These are phyloP conservation scores for Seriola quinqueradiata DNA, from an alignment of 2,113 vertebrate genomes.

Conservation along the genomic window DNA sequence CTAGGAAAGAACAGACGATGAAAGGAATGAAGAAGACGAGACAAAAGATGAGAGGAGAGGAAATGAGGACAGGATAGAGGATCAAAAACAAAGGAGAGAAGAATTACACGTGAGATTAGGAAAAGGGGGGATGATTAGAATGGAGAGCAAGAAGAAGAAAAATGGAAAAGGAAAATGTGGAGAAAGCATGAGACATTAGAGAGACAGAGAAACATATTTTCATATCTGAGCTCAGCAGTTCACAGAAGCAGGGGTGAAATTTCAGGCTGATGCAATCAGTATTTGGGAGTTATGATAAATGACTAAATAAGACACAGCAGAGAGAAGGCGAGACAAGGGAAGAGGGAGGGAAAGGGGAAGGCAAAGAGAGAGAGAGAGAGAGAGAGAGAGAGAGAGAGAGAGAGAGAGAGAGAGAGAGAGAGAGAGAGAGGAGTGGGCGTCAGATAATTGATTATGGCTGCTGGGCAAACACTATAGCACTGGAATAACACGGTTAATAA, in stretches of 20 bases:
- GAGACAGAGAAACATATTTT: constrained; percentile 16
- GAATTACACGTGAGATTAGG: not conserved
- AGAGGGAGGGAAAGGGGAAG: not conserved
- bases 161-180: not conserved
- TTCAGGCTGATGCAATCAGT: constrained; percentile 48
- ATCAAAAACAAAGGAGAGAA: not conserved
- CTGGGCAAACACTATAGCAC: constrained; percentile 30
- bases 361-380: not conserved
- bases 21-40: not conserved
- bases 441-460: constrained; percentile 52
- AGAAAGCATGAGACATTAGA: no score
- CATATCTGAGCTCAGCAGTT: constrained; percentile 1
- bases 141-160: not conserved
- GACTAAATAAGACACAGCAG: constrained; percentile 30
- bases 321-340: not conserved
- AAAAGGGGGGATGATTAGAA: not conserved
- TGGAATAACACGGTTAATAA: constrained; percentile 56
- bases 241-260: constrained; percentile 10
- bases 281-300: constrained; percentile 37
- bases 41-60: not conserved
- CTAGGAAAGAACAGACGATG: not conserved
- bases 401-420: not conserved
- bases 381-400: not conserved
- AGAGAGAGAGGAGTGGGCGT: constrained; percentile 18
- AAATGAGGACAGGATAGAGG: not conserved